Conservation (phyloP, 2,888 invertebrate species). For the Ctena decussata region DNA sequence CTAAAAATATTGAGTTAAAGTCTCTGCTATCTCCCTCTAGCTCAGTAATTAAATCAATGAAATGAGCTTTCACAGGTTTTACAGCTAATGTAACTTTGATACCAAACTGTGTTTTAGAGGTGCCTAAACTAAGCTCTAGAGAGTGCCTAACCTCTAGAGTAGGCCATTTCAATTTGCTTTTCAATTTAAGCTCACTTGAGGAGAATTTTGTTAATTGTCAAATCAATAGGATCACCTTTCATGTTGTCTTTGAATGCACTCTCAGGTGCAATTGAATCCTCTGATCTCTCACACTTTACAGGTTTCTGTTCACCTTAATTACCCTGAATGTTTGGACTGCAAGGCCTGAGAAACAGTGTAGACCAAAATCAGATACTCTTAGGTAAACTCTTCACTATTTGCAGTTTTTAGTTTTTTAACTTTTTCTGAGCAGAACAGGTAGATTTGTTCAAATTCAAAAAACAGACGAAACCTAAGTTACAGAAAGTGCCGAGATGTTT, state of each 20-base stretch:
- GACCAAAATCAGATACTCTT: too few relatives aligned
- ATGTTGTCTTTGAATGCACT: not conserved
- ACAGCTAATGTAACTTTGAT: not conserved
- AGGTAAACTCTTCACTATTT: too few relatives aligned
- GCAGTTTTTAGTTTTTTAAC: too few relatives aligned
- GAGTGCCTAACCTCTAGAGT: not conserved
- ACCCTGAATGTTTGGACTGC: too few relatives aligned
- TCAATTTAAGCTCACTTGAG: not conserved
- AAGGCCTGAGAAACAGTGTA: too few relatives aligned
- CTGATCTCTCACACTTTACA: too few relatives aligned
- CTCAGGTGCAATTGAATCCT: not conserved
- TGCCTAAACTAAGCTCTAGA: not conserved
- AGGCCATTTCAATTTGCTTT: not conserved
- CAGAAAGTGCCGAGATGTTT: too few relatives aligned
- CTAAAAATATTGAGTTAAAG: too few relatives aligned
- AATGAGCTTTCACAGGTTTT: not conserved
- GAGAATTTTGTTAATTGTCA: not conserved
- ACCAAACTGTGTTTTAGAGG: not conserved
- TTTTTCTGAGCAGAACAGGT: too few relatives aligned
- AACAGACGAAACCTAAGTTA: too few relatives aligned
- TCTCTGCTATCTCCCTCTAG: not conserved
- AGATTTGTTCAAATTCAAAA: too few relatives aligned
- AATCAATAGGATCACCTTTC: not conserved
- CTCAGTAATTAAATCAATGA: not conserved
- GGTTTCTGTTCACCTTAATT: too few relatives aligned